A percentile compares a stretch with the other conserved stretches of the same genome.
These are phyloP conservation scores for Metopia argyrocephala DNA, from an alignment of 2,888 invertebrate species.

Conservation along the genomic window DNA sequence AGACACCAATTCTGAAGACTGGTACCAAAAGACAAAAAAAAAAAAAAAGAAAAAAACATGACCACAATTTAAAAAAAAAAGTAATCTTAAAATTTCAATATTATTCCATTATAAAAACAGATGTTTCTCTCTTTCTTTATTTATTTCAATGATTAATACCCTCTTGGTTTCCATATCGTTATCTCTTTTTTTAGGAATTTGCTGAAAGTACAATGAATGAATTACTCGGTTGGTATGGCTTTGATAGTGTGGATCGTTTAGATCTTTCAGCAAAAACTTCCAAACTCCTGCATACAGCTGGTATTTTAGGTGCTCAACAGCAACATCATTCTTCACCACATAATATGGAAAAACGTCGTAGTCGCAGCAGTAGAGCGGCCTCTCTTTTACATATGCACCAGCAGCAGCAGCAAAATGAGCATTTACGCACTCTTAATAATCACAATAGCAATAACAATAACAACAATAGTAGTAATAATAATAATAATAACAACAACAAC, in stretches of 20 bases:
- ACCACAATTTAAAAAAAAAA: no score
- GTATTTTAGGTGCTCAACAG: constrained; percentile 67
- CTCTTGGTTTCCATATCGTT: constrained; percentile 12
- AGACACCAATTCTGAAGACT: constrained; percentile 37
- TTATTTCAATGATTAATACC: neutral
- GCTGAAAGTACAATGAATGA: constrained; percentile 96
- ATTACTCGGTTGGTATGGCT: constrained; percentile 94
- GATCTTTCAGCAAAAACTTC: constrained; percentile 76
- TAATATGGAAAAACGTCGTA: constrained; percentile 68
- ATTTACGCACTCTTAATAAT: constrained; percentile 60
- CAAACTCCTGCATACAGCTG: constrained; percentile 73
- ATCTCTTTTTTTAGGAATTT: constrained; percentile 84
- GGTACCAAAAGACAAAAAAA: constrained; percentile 7
- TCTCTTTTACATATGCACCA: constrained; percentile 64
- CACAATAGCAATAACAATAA: constrained; percentile 56
- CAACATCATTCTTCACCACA: constrained; percentile 62
- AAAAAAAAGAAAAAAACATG: neutral
- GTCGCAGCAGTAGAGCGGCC: constrained; percentile 68
- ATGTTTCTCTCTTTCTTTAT: constrained; percentile 38
- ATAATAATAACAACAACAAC: constrained; percentile 51
- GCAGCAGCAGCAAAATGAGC: constrained; percentile 62
- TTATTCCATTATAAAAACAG: no score
- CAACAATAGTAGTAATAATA: constrained; percentile 54
- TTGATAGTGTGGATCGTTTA: constrained; percentile 85
- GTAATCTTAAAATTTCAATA: constrained; percentile 42